These are phyloP conservation scores for Graphium colonna DNA, from an alignment of 2,888 invertebrate species.

Conservation along the genomic window DNA sequence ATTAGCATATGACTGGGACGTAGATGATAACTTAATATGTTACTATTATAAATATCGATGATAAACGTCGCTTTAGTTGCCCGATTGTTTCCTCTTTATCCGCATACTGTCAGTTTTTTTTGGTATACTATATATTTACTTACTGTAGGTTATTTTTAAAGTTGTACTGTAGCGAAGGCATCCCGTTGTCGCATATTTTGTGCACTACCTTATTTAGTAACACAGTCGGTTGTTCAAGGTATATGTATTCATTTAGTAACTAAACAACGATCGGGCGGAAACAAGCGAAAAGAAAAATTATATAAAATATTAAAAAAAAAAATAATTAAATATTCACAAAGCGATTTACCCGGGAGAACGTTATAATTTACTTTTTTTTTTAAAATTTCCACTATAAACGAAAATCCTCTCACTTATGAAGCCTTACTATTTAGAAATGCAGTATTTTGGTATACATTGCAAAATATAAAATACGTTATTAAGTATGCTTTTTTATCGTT, in stretches of 20 bases:
- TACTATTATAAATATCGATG: neutral
- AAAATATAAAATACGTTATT: slow-evolving; percentile 47
- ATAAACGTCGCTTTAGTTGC: slow-evolving; percentile 1
- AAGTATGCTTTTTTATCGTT: slow-evolving; percentile 45
- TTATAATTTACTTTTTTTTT: slow-evolving; percentile 34
- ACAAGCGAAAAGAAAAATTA: slow-evolving; percentile 46
- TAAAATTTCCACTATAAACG: slow-evolving; percentile 30
- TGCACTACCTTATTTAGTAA: slow-evolving; percentile 71
- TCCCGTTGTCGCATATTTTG: slow-evolving; percentile 69
- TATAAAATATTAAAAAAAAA: too few relatives aligned
- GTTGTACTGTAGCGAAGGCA: slow-evolving; percentile 79
- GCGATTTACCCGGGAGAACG: slow-evolving; percentile 37
- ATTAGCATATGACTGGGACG: neutral
- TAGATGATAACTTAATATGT: neutral
- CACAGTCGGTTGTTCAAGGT: slow-evolving; percentile 63
- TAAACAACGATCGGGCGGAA: slow-evolving; percentile 57
- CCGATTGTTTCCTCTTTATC: slow-evolving; percentile 4
- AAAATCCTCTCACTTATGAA: slow-evolving; percentile 65
- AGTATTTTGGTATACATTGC: slow-evolving; percentile 79
- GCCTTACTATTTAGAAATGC: slow-evolving; percentile 76
- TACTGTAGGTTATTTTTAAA: slow-evolving; percentile 74
- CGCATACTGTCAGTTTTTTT: slow-evolving; percentile 46
- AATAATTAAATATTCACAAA: slow-evolving; percentile 41
- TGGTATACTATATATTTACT: slow-evolving; percentile 45
- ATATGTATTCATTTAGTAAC: slow-evolving; percentile 54